Evolutionary conservation across 2,797 vertebrate genomes (phyloP), one percentile per base, ranked within the genome.

Genomic region (Chelon labrosus): DNA sequence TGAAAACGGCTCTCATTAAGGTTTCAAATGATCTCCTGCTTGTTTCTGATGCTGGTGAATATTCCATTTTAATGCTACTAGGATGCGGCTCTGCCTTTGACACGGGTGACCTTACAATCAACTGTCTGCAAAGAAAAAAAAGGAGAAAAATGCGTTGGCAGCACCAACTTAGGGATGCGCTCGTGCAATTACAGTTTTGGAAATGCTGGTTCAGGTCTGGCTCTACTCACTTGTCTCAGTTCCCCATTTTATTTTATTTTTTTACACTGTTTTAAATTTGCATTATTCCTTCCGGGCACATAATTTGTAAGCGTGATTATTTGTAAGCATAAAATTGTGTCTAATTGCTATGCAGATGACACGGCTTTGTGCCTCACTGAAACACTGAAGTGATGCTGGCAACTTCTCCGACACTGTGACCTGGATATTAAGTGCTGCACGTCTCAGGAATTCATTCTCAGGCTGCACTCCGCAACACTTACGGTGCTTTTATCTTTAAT

Each of bases 261-360:
- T 70, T 73, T 14, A 9, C 41, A 69, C 64, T 66, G 46, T 78
- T 66, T 79, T 59, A 38, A 35, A 75, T 73, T 78, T 66, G 47
- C 42, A 73, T 73, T 69, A 35, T 55, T 65, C 20, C 68, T 78
- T 66, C 13, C 44, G 76, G 65, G 63, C 17, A 61, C 2, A 42
- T 70, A 3, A 65, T 77, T 82, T 79, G 65, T 53, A 44, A 65
- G 61, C 62, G 41, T 37, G 61, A 73, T 49, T 46, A 65, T 62
- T 77, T 70, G 41, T 46, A 20, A 68, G 70, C 37, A 53, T 72
- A 38, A 82, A 60, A 80, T 65, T 57, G 46, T 25, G 31, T 57
- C 25, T 72, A 60, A 82, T 78, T 80, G 71, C 51, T 78, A 81
- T 83, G 75, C 82, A 66, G 82, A 89, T n/a, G 70, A 80, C 27